Conservation (phyloP, 1,140 invertebrate species). For the Trichomalopsis sarcophagae region DNA sequence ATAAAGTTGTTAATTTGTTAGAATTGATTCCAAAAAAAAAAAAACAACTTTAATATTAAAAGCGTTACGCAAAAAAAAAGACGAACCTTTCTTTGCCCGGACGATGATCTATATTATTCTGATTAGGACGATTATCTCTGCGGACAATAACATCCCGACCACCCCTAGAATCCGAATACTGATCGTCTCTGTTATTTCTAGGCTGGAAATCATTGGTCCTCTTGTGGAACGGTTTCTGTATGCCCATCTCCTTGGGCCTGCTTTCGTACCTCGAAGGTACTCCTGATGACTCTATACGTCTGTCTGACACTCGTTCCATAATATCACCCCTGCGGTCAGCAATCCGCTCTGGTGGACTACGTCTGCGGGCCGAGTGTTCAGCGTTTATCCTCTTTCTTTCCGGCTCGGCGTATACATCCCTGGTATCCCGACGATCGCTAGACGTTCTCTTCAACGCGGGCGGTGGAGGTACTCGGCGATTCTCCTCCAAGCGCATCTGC, state of each 20-base stretch:
- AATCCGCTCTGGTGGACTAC: conserved; percentile 57
- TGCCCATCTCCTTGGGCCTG: conserved; percentile 68
- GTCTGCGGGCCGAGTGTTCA: conserved; percentile 37
- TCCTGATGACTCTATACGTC: conserved; percentile 67
- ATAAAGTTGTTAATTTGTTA: background rate
- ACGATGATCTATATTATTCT: conserved; percentile 66
- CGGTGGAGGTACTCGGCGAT: conserved; percentile 68
- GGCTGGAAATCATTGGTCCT: conserved; percentile 68
- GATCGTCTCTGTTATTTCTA: conserved; percentile 68
- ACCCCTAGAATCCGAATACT: conserved; percentile 66
- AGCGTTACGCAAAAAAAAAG: conserved; percentile 18
- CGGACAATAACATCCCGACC: conserved; percentile 71
- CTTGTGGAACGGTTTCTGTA: conserved; percentile 71
- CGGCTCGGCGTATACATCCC: conserved; percentile 68
- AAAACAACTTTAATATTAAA: background rate
- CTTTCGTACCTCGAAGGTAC: conserved; percentile 67
- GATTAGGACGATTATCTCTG: conserved; percentile 38
- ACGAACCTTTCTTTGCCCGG: conserved; percentile 71
- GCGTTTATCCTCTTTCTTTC: conserved; percentile 68
- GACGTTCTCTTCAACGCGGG: conserved; percentile 69
- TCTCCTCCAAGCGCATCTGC: conserved; percentile 77
- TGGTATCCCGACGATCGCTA: conserved; percentile 67
- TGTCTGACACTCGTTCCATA: conserved; percentile 68
- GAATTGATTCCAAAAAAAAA: background rate
- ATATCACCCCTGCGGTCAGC: conserved; percentile 67